These are phyloP conservation scores for Monopterus albus DNA, from an alignment of 2,113 vertebrate genomes.

Conservation along the genomic window DNA sequence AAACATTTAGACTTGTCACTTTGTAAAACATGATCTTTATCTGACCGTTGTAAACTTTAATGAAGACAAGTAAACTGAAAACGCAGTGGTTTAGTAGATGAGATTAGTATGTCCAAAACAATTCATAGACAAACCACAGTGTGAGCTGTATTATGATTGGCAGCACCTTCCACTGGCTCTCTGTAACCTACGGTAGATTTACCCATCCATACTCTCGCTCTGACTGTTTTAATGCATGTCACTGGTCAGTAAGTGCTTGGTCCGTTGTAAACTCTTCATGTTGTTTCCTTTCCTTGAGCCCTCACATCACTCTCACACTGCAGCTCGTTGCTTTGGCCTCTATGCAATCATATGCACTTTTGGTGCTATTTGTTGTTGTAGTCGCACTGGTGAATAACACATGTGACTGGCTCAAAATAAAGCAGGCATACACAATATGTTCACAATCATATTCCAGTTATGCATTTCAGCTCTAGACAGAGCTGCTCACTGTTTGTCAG, in stretches of 20 bases:
- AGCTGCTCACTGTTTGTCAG: neutral
- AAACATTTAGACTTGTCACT: no score
- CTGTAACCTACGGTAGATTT: neutral
- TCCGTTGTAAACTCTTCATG: conserved; percentile 5
- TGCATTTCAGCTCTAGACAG: neutral
- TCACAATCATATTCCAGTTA: neutral
- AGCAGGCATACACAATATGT: neutral
- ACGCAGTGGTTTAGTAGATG: no score
- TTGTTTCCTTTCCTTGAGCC: conserved; percentile 7
- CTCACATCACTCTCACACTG: neutral
- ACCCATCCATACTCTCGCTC: neutral
- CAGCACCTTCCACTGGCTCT: neutral
- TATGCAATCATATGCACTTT: neutral
- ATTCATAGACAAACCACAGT: neutral
- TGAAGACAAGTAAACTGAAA: no score
- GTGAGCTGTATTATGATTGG: neutral
- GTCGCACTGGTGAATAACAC: neutral
- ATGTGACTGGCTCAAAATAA: neutral
- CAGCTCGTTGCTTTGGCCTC: conserved; percentile 11
- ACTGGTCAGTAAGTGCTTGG: conserved; percentile 3
- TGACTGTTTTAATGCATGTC: conserved; percentile 15
- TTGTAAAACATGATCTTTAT: no score
- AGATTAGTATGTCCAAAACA: neutral
- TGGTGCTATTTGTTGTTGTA: neutral
- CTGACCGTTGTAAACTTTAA: no score